Evolutionary conservation across 2,113 vertebrate genomes (phyloP).

Genomic region (Takifugu bimaculatus): DNA sequence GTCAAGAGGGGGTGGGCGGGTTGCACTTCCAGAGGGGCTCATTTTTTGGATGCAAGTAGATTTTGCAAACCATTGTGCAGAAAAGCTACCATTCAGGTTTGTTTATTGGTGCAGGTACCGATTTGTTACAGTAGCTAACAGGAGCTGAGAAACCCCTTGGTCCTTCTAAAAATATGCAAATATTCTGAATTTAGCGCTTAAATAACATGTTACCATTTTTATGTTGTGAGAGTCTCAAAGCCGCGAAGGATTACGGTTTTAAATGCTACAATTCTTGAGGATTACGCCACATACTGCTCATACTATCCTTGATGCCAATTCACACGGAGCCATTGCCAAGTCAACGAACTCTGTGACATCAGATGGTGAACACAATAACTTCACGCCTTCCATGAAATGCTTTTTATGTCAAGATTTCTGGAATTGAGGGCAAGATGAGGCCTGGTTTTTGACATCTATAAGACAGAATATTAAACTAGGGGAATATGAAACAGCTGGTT

Average conservation of each 20-base stretch:
- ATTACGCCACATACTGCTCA: conserved; percentile 43
- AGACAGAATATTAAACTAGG: neutral
- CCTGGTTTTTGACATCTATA: neutral
- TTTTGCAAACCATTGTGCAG: conserved; percentile 7
- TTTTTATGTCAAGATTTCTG: neutral
- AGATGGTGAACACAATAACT: neutral
- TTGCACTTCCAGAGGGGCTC: conserved; percentile 23
- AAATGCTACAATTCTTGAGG: conserved; percentile 43
- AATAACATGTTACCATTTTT: conserved; percentile 12
- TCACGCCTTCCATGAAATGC: conserved; percentile 2
- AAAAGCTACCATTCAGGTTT: neutral
- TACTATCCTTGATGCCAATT: conserved; percentile 37
- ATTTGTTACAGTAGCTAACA: neutral
- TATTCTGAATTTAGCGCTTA: conserved; percentile 5
- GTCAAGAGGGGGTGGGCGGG: conserved; percentile 31
- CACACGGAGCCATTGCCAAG: conserved; percentile 23
- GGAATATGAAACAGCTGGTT: neutral
- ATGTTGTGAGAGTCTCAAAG: conserved; percentile 32
- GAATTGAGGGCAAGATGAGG: neutral
- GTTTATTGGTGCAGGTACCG: no score
- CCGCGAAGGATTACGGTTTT: conserved; percentile 47
- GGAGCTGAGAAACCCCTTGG: neutral
- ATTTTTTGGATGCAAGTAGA: conserved; percentile 20
- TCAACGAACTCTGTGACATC: conserved; percentile 42
- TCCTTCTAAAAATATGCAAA: neutral